Percentiles rank a stretch among this genome's conserved stretches.
These are phyloP conservation scores for Chloroceryle amazona DNA, from an alignment of 2,797 vertebrate species.

Conservation along the genomic window DNA sequence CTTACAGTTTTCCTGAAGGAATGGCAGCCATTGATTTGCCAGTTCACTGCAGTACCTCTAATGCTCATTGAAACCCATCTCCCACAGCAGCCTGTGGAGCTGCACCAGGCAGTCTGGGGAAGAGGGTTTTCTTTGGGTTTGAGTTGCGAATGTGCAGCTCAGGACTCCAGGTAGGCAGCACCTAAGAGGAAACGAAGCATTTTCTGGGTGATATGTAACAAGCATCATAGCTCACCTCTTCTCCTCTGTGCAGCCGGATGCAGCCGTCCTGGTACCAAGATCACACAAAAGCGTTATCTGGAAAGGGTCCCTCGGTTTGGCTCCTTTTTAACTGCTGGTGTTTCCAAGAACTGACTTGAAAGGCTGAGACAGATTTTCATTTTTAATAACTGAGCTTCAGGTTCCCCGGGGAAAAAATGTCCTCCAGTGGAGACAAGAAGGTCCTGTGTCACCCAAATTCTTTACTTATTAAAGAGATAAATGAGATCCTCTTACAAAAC, in stretches of 20 bases:
- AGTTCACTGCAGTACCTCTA: not conserved
- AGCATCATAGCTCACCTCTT: slow-evolving; percentile 54
- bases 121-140: not conserved
- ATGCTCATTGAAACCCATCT: not conserved
- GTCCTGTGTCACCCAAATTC: slow-evolving; percentile 74
- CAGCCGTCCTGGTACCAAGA: not conserved
- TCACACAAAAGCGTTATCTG: not conserved
- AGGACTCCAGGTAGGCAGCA: not conserved
- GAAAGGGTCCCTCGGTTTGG: not conserved
- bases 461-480: slow-evolving; percentile 80
- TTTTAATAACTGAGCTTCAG: slow-evolving; percentile 76
- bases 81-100: not conserved
- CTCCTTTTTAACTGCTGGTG: slow-evolving; percentile 48
- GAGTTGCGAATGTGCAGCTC: not conserved
- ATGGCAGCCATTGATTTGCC: not conserved
- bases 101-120: not conserved
- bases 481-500: slow-evolving; percentile 72
- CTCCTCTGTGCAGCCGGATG: not conserved
- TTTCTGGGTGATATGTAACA: not conserved
- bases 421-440: slow-evolving; percentile 68
- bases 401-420: slow-evolving; percentile 62
- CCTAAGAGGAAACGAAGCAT: not conserved
- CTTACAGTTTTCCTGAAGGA: not conserved
- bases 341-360: slow-evolving; percentile 69
- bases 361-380: slow-evolving; percentile 75